Base-by-base conservation (phyloP, 2,113 vertebrate species). In the Passerina amoena region DNA sequence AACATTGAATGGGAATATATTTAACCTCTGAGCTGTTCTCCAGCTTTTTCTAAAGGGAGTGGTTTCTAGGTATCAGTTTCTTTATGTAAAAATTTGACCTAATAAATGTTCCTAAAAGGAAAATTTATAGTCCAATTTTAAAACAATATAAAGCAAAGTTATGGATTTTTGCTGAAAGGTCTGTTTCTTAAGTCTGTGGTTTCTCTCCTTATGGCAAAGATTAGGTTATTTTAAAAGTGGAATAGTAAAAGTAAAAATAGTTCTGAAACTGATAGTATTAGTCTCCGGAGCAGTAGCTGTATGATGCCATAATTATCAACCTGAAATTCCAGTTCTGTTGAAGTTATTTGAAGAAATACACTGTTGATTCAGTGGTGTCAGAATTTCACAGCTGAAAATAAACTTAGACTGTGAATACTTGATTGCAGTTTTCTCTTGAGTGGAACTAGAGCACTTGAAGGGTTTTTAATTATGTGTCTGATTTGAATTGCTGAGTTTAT, bases 401-500 rank as follows among this genome's bases (percentile, higher is more conserved):
- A 93, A 88, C 64, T 79, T 80, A 68, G 1, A 0, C 85, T 31
- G 18, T 27, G 57, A 87, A 61, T 53, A 73, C 21, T 77, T 81
- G 80, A 81, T 73, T 81, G 80, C 76, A 0, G 13, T 78, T 92
- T 90, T 94, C 90, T 94, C 79, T 71, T 75, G 76, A 94, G 85
- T 92, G 65, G 77, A 86, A 68, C 47, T 59, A 61, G 69, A 71
- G 88, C 48, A 38, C 82, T 88, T 2, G 1, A 88, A 73, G 64
- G 20, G 60, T 44, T 85, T 95, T 83, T 66, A 92, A 75, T 94
- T 88, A 69, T 23, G 27, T 66, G 47, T 45, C 69, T 61, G 37
- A 70, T 89, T 96, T 85, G 70, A 91, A 80, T 65, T 31, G 86
- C 75, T 88, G 94, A 95, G 75, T 96, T 97, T 92, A 65, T 77